Conservation (phyloP, 2,113 vertebrate species). For the Fulica atra region DNA sequence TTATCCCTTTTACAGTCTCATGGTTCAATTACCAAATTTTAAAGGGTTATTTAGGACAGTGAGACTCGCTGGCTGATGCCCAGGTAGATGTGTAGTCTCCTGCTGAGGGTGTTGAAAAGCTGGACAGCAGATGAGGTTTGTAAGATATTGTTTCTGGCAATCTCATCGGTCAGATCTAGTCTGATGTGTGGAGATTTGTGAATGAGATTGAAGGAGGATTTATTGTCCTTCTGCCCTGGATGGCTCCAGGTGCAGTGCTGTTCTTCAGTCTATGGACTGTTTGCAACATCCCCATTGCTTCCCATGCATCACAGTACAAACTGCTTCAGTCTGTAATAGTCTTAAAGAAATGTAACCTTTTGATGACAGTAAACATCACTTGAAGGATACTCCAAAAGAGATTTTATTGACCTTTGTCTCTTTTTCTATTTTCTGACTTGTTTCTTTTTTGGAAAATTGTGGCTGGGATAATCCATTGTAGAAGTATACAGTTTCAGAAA, state of each 20-base stretch:
- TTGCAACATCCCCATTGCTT: background rate
- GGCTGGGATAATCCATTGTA: background rate
- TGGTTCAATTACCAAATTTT: background rate
- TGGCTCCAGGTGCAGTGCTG: background rate
- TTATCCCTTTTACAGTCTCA: background rate
- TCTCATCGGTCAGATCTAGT: background rate
- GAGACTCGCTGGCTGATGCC: background rate
- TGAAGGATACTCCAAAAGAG: constrained; percentile 17
- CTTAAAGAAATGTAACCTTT: constrained; percentile 11
- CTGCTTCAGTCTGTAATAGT: background rate
- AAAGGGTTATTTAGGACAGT: background rate
- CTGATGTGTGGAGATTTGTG: background rate
- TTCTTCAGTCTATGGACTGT: background rate
- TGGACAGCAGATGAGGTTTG: background rate
- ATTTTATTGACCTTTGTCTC: constrained; percentile 22
- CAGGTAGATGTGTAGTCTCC: background rate
- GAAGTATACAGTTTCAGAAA: background rate
- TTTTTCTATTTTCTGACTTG: background rate
- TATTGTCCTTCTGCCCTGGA: background rate
- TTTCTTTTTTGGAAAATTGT: background rate
- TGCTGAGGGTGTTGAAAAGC: constrained; percentile 13
- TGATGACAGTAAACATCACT: background rate
- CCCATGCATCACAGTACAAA: background rate
- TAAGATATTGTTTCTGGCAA: background rate
- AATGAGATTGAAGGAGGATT: background rate